Conservation (phyloP, 2,797 vertebrate species). For the Cirrhinus molitorella region DNA sequence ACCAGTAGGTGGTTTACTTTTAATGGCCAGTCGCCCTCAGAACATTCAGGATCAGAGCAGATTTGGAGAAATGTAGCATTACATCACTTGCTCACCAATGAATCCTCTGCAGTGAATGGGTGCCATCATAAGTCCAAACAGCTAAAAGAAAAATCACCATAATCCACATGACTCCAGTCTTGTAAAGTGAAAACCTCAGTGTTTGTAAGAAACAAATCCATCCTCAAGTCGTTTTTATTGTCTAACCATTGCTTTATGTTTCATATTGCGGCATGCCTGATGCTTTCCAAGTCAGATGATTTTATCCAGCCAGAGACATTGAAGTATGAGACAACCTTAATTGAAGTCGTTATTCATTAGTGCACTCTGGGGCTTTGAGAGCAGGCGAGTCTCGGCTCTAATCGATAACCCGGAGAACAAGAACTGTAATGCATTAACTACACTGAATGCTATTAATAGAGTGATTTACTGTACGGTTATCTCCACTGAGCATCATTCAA, state of each 20-base stretch:
- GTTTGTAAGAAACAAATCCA: background rate
- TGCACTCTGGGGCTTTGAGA: conserved; percentile 40
- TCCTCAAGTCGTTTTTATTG: background rate
- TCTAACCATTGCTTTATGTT: background rate
- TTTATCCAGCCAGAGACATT: background rate
- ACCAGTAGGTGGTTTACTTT: background rate
- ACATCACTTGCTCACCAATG: background rate
- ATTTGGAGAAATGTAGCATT: background rate
- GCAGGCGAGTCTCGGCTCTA: background rate
- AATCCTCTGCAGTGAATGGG: background rate
- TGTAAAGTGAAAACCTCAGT: no score
- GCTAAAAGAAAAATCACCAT: background rate
- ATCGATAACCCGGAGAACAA: conserved; percentile 52
- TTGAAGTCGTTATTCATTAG: conserved; percentile 52
- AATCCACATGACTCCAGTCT: background rate
- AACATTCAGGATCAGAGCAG: background rate
- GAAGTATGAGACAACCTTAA: conserved; percentile 42
- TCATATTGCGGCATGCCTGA: background rate
- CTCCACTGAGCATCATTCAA: conserved; percentile 25
- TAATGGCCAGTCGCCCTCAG: background rate
- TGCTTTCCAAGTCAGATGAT: conserved; percentile 22
- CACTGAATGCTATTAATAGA: conserved; percentile 48
- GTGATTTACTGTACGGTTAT: conserved; percentile 38
- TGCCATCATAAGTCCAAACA: background rate
- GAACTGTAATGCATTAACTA: conserved; percentile 46